These are phyloP conservation scores for Pampusana beccarii DNA, from an alignment of 2,113 vertebrate genomes.

Conservation along the genomic window DNA sequence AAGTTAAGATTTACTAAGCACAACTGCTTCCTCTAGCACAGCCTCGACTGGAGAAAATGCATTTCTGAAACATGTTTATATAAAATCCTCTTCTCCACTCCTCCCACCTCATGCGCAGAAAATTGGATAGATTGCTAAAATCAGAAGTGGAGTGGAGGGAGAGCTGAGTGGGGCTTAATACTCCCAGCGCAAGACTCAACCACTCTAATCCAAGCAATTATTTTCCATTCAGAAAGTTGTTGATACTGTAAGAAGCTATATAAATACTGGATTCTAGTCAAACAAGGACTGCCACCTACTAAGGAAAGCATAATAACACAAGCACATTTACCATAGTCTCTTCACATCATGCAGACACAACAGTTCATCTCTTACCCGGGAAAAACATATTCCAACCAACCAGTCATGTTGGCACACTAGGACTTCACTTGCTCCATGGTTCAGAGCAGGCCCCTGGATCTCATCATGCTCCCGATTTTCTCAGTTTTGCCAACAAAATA, in stretches of 20 bases:
- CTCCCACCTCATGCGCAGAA: neutral
- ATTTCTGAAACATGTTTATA: neutral
- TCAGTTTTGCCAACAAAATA: slow-evolving; percentile 21
- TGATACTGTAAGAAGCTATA: neutral
- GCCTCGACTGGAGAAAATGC: neutral
- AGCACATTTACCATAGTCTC: neutral
- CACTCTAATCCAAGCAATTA: slow-evolving; percentile 35
- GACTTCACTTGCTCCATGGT: neutral
- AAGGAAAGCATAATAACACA: neutral
- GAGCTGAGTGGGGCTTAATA: neutral
- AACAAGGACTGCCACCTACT: neutral
- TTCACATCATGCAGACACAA: neutral
- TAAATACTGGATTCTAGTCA: neutral
- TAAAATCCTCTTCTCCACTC: neutral
- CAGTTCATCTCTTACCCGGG: neutral
- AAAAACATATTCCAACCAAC: neutral
- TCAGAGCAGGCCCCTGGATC: neutral
- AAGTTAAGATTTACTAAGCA: neutral
- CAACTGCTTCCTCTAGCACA: neutral
- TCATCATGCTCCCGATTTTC: neutral
- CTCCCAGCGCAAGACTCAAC: neutral
- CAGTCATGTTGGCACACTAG: neutral
- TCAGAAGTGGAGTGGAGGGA: neutral
- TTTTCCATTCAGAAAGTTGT: slow-evolving; percentile 31
- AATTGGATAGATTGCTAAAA: neutral